phyloP scores from a whole-genome alignment of 2,888 invertebrate species.

The Melolontha melolontha region DNA sequence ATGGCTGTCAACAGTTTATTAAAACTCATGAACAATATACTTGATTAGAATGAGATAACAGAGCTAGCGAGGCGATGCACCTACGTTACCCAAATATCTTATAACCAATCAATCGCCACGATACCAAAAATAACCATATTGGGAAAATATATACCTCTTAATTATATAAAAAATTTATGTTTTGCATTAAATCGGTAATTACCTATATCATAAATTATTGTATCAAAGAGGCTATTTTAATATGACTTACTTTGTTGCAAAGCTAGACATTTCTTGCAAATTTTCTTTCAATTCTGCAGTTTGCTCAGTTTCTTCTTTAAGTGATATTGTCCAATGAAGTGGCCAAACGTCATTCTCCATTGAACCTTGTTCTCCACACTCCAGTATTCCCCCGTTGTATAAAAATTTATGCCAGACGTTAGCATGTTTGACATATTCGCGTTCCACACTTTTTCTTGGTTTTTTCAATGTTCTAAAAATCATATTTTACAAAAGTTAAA shows the following conservation, averaged over 20 bases:
- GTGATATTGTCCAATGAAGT: slow-evolving; percentile 67
- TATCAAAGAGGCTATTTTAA: no score
- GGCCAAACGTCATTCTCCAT: slow-evolving; percentile 63
- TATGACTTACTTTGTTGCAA: slow-evolving; percentile 65
- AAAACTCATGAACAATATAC: no score
- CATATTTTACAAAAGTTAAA: slow-evolving; percentile 35
- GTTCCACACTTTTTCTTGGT: slow-evolving; percentile 62
- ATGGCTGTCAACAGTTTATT: no score
- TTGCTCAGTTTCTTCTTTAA: slow-evolving; percentile 61
- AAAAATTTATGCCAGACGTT: slow-evolving; percentile 63
- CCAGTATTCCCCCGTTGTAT: slow-evolving; percentile 59
- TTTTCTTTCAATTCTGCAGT: slow-evolving; percentile 62
- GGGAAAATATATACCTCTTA: no score
- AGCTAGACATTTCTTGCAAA: slow-evolving; percentile 64
- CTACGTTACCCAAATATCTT: no score
- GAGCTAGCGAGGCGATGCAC: no score
- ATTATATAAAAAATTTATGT: no score
- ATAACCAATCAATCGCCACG: no score
- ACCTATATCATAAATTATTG: no score
- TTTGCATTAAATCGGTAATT: no score
- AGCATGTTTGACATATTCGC: slow-evolving; percentile 57
- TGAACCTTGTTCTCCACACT: slow-evolving; percentile 57
- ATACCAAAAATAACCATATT: no score
- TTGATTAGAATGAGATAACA: no score
- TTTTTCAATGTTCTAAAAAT: slow-evolving; percentile 58